phyloP scores from a whole-genome alignment of 1,140 invertebrate genomes.

The Drosophila oshimai region DNA sequence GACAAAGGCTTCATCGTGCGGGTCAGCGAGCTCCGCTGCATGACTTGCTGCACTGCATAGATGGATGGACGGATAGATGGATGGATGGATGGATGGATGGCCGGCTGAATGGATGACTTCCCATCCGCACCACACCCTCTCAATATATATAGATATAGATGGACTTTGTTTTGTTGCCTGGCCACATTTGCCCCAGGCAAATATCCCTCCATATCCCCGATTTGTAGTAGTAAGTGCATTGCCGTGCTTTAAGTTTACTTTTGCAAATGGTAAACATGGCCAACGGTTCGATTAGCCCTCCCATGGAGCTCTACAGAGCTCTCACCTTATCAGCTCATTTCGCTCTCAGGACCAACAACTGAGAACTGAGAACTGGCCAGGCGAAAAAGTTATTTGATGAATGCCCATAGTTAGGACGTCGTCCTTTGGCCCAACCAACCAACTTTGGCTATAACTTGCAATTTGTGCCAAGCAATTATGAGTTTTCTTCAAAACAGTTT shows the following conservation, averaged over 20 bases:
- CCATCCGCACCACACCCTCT: conserved; percentile 2
- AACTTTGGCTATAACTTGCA: conserved; percentile 75
- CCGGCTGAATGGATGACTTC: conserved; percentile 49
- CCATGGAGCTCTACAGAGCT: too few relatives aligned
- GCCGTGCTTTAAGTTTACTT: conserved; percentile 31
- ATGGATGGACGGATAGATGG: conserved; percentile 72
- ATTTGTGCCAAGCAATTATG: conserved; percentile 76
- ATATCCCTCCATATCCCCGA: conserved; percentile 38
- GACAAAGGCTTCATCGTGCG: conserved; percentile 76
- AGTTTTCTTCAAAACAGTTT: conserved; percentile 70
- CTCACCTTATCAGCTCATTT: conserved; percentile 48
- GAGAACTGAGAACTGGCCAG: conserved; percentile 33
- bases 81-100: conserved; percentile 60
- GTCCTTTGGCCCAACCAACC: conserved; percentile 24
- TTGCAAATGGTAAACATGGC: conserved; percentile 27
- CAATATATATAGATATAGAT: conserved; percentile 51
- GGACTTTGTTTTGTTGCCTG: conserved; percentile 55
- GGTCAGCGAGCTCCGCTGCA: conserved; percentile 77
- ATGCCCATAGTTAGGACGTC: conserved; percentile 57
- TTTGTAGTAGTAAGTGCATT: conserved; percentile 46
- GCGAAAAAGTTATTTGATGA: conserved; percentile 56
- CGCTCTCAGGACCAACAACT: conserved; percentile 10
- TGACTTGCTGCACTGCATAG: conserved; percentile 79
- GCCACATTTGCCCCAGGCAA: conserved; percentile 66
- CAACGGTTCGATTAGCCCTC: conserved; percentile 12